These are phyloP conservation scores for Apis dorsata DNA, from an alignment of 1,140 invertebrate species.

Conservation along the genomic window DNA sequence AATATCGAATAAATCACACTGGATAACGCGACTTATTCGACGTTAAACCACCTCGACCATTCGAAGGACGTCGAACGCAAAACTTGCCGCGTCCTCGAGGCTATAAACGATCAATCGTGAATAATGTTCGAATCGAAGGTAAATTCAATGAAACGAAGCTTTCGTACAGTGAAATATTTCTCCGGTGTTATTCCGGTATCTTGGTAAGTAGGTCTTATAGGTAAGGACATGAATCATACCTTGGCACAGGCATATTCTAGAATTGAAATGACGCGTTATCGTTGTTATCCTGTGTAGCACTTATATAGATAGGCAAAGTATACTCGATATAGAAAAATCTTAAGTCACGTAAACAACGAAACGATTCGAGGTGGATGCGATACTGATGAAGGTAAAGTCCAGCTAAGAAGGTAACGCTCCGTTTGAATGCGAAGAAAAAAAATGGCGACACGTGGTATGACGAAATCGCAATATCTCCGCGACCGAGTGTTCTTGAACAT, in stretches of 20 bases:
- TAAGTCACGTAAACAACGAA: background rate
- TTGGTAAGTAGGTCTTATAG: slow-evolving; percentile 16
- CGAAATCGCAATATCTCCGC: slow-evolving; percentile 34
- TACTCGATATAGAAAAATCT: background rate
- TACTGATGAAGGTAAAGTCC: background rate
- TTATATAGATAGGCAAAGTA: background rate
- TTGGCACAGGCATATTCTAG: slow-evolving; percentile 8
- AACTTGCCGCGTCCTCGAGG: background rate
- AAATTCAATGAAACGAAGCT: background rate
- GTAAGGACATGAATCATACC: slow-evolving; percentile 30
- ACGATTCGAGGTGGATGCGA: background rate
- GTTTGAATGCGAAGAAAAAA: background rate
- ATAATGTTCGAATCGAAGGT: background rate
- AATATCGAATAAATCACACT: too few species aligned
- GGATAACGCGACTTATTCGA: background rate
- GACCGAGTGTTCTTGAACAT: slow-evolving; percentile 29
- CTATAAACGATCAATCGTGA: background rate
- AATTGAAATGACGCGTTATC: background rate
- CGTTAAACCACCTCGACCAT: background rate
- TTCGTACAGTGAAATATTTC: background rate
- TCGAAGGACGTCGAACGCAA: background rate
- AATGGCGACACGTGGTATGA: slow-evolving; percentile 42
- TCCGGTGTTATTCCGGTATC: background rate
- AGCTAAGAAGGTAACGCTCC: background rate
- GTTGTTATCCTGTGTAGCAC: background rate